Base-by-base conservation (phyloP, 2,888 invertebrate species). In the Drosophila acutilabella region DNA sequence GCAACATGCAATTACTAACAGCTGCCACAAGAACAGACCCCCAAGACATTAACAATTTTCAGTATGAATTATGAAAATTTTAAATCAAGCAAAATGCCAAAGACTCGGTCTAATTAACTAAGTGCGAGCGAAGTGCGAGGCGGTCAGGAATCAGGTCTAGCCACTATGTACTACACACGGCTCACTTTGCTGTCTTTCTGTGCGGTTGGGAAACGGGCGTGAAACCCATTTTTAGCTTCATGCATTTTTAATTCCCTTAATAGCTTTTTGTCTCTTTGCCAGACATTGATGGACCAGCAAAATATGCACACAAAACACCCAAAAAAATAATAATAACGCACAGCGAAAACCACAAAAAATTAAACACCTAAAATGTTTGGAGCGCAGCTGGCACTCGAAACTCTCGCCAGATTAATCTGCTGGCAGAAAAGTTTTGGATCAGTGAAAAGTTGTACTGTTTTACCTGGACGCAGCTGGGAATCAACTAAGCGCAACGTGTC, bases 231-330 rank as follows among this genome's bases (percentile, higher is more conserved):
- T 87, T 75, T 73, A 74, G 71, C 83, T 75, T 89, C 86, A 90
- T 89, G 88, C 88, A 89, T 89, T 90, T 89, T 89, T 89, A 89
- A 89, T 89, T 88, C 84, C 79, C 76, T 81, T 89, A 89, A 89
- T 89, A 89, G 89, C 89, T 89, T 90, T 74, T 89, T 88, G 89
- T 88, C 90, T 83, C 76, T 67, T 44, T 44, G 51, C 70, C 80
- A 83, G 89, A 89, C 84, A 84, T 85, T 85, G 85, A 85, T 85
- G 85, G 85, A 89, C 87, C 89, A 86, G 74, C 81, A 42, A 50
- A 52, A 59, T 30, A 0, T 36, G 13, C 60, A 54, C 44, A 60
- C 30, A 30, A 30, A 30, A 30, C 30, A 30, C 30, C 57, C 57
- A 47, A 44, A 60, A 14, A 48, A 60, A 30, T 56, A 66, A 67